Evolutionary conservation across 2,888 invertebrate species (phyloP), one percentile per base, ranked within the genome.

Genomic region (Archips xylosteana): DNA sequence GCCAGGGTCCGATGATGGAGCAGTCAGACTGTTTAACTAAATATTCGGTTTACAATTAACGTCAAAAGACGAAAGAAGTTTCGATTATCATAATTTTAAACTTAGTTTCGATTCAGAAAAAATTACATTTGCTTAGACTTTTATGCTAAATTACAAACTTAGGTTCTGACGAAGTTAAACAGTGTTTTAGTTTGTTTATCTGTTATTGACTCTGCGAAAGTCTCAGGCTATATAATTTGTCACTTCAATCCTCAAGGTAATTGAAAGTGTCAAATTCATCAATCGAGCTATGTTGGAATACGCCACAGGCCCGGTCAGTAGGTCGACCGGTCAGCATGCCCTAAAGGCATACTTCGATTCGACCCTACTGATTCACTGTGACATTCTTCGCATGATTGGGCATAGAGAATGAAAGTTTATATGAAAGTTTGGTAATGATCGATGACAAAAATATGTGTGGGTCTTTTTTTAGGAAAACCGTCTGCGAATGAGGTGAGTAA

Each of bases 301-400:
- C 2, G 36, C 47, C 36, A 23, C 39, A 36, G 39, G 39, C 10
- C 60, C 59, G 69, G 69, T 61, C 69, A 61, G 67, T 68, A 59
- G 69, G 69, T 36, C 45, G 8, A 47, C 47, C 57, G 66, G 39
- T 57, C 45, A 10, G 4, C 9, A 34, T 39, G 62, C 45, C 54
- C 45, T 67, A 54, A 54, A 61, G 32, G 66, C 51, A 51, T 51
- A 67, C 13, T 45, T 39, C 23, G 6, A 23, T 45, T 39, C 34
- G 60, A 51, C 71, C 51, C 60, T 61, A 71, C 66, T 51, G 64
- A 61, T 60, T 45, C 34, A 66, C 45, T 62, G 66, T 65, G 72
- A 32, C 72, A 62, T 36, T 36, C 45, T 61, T 54, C 2, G 42
- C 49, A 45, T 34, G 15, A 5, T 42, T 45, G 42, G n/a, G 6